Evolutionary conservation across 2,888 invertebrate genomes (phyloP).

Genomic region (Folsomia manolachei): DNA sequence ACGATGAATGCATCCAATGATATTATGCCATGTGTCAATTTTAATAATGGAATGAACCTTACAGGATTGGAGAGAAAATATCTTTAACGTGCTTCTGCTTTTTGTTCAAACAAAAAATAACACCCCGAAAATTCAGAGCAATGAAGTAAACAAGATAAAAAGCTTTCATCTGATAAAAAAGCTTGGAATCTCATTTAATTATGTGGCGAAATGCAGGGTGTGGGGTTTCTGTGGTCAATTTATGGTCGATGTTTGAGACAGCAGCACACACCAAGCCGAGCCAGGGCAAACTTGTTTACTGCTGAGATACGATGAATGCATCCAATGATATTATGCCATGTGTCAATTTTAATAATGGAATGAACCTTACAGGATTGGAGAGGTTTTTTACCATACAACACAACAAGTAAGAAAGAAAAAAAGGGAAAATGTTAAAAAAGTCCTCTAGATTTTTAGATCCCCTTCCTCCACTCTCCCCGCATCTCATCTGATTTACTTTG

Average conservation of each 20-base stretch:
- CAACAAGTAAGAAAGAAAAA: conserved; percentile 26
- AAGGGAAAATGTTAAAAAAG: conserved; percentile 48
- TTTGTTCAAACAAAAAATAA: background rate
- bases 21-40: conserved; percentile 49
- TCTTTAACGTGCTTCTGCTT: background rate
- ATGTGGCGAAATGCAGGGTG: conserved; percentile 1
- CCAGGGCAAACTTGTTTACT: too few species aligned
- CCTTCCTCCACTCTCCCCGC: conserved; percentile 15
- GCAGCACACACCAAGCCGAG: background rate
- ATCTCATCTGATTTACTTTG: conserved; percentile 34
- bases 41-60: conserved; percentile 45
- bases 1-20: conserved; percentile 23
- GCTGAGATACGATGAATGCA: conserved; percentile 11
- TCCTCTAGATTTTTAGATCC: conserved; percentile 28
- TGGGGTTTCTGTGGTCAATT: conserved; percentile 17
- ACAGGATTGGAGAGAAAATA: background rate
- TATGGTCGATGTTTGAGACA: conserved; percentile 14
- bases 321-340: conserved; percentile 39
- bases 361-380: conserved; percentile 21
- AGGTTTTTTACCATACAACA: conserved; percentile 7
- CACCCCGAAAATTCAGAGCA: background rate
- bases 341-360: conserved; percentile 50
- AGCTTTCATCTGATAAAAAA: conserved; percentile 17
- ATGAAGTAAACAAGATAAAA: background rate
- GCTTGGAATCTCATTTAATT: background rate